Evolutionary conservation across 2,113 vertebrate species (phyloP), one percentile per base, ranked within the genome.

Genomic region (Tragelaphus imberbis): DNA sequence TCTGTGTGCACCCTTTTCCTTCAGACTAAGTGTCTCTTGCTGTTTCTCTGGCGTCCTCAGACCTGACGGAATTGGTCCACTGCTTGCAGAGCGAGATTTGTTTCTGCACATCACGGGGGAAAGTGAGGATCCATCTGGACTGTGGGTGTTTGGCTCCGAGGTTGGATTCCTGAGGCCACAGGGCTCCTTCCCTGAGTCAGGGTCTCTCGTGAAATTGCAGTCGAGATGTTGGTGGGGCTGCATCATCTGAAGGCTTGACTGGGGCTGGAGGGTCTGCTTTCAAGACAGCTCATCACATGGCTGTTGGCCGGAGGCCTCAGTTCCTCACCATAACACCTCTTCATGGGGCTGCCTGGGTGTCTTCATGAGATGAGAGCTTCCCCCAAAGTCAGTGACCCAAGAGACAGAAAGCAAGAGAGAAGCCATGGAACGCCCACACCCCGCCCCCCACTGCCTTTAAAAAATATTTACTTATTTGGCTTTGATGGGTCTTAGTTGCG

Each of bases 341-440:
- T 5, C 30, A 1, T 5, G 14, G 21, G 88, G 47, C n/a, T 65
- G 21, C 63, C 51, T 61, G 58, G 53, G 23, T 59, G 56, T n/a
- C 55, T 61, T 88, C 23, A 8, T 36, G 51, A 56, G 10, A 36
- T 23, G n/a, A 21, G 14, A 81, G 30, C 47, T 58, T 82, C 36
- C 23, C 36, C 40, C 13, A n/a, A 15, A 51, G 25, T 19, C 21
- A 94, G 44, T 5, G 8, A 33, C 55, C 9, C 16, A 8, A 55
- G 28, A 84, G 80, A n/a, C 7, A 77, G n/a, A 82, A n/a, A 89
- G 47, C 27, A 33, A 91, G 36, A 82, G 27, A 25, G 53, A 87
- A 82, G 13, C 27, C 40, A 36, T 23, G 14, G 23, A 40, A 75
- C 0, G 17, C 28, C 61, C 61, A 3, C 0, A 0, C 19, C 19